phyloP scores from a whole-genome alignment of 1,140 invertebrate genomes.

The Heliconius hewitsoni region DNA sequence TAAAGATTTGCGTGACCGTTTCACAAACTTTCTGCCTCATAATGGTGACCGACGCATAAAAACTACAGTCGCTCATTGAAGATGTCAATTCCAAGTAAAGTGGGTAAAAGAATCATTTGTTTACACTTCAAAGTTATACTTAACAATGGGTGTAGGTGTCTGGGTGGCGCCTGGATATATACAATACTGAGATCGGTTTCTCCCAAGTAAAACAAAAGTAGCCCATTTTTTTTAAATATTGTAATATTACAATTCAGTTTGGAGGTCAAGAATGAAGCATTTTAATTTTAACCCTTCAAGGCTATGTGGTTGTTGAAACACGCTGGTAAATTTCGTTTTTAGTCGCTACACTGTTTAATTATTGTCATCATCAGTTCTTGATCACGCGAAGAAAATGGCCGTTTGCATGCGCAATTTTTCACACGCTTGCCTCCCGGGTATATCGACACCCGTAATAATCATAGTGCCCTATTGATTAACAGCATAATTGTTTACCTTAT shows the following conservation, averaged over 20 bases:
- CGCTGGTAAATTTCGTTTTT: too few relatives aligned
- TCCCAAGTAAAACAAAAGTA: neutral
- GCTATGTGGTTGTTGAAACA: too few relatives aligned
- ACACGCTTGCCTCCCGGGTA: too few relatives aligned
- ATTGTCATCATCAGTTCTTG: too few relatives aligned
- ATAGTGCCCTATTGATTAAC: too few relatives aligned
- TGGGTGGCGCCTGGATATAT: slow-evolving; percentile 3
- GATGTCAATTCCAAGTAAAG: slow-evolving; percentile 37
- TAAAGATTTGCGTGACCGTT: neutral
- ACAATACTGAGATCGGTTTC: neutral
- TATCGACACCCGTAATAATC: too few relatives aligned
- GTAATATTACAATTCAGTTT: neutral
- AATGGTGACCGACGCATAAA: neutral
- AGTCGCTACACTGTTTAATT: too few relatives aligned
- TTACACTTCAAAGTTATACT: slow-evolving; percentile 31
- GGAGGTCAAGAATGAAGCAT: neutral
- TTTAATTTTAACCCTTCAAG: neutral
- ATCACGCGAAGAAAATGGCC: too few relatives aligned
- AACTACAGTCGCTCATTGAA: slow-evolving; percentile 24
- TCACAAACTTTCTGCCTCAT: slow-evolving; percentile 3
- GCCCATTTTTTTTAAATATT: neutral
- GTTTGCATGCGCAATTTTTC: too few relatives aligned
- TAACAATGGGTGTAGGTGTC: slow-evolving; percentile 11
- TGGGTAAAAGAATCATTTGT: slow-evolving; percentile 36
- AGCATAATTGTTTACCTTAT: too few relatives aligned